These are phyloP conservation scores for Clarias platycephalus DNA, from an alignment of 2,797 vertebrate species.

Conservation along the genomic window DNA sequence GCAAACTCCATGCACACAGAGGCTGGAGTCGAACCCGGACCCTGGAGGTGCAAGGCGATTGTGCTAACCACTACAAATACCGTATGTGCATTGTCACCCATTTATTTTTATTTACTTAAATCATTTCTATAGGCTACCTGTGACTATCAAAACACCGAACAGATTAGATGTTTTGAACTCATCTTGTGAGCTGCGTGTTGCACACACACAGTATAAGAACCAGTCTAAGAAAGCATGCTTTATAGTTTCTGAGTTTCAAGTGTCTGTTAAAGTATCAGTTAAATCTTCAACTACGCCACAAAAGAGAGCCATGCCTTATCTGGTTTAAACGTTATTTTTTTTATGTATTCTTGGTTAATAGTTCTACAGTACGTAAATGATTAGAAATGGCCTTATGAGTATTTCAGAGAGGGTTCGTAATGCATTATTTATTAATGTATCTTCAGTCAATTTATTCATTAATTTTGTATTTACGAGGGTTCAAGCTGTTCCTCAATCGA, in stretches of 20 bases:
- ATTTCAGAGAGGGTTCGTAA: neutral
- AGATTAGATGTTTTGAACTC: neutral
- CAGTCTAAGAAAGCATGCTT: no score
- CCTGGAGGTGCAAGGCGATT: no score
- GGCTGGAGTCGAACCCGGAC: no score
- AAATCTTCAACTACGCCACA: neutral
- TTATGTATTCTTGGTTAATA: neutral
- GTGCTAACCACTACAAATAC: neutral
- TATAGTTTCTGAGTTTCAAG: no score
- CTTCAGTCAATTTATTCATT: neutral
- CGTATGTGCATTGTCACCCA: neutral
- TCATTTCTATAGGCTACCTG: neutral
- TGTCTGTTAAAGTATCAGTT: neutral
- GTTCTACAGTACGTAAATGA: neutral
- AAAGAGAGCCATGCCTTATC: neutral
- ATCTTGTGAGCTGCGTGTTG: neutral
- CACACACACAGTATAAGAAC: no score
- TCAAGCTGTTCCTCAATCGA: neutral
- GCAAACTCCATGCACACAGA: no score
- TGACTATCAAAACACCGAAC: neutral
- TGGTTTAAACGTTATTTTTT: neutral
- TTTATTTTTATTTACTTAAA: neutral
- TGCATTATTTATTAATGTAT: constrained; percentile 27
- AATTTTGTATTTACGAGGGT: neutral
- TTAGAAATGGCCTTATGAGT: neutral